These are phyloP conservation scores for Lamellibrachia luymesi DNA, from an alignment of 1,140 invertebrate species.

Conservation along the genomic window DNA sequence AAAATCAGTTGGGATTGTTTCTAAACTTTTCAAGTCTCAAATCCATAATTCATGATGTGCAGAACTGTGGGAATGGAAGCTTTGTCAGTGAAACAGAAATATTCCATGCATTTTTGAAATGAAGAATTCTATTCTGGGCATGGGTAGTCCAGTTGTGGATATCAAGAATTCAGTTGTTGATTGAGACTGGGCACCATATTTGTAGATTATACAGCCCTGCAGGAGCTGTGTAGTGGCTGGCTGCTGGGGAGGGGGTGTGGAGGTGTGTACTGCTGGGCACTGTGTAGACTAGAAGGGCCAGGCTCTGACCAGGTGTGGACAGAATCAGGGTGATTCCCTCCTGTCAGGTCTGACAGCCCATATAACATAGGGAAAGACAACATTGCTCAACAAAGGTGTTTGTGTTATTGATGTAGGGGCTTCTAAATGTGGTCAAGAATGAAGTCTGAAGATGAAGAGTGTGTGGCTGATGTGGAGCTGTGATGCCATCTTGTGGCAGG, in stretches of 20 bases:
- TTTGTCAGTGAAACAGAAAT: too few relatives aligned
- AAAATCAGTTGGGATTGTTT: too few relatives aligned
- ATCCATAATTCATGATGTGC: too few relatives aligned
- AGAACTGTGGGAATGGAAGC: too few relatives aligned
- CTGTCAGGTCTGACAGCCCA: neutral
- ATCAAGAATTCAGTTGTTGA: neutral
- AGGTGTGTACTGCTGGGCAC: neutral
- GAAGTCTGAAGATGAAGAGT: neutral
- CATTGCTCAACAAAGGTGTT: neutral
- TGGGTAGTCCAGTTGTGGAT: neutral
- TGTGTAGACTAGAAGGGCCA: neutral
- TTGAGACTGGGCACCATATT: neutral
- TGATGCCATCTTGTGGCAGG: neutral
- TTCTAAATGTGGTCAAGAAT: neutral
- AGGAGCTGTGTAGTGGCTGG: neutral
- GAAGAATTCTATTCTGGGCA: neutral
- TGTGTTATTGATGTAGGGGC: neutral
- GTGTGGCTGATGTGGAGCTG: neutral
- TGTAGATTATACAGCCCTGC: neutral
- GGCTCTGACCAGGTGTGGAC: neutral
- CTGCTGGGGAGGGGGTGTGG: too few relatives aligned
- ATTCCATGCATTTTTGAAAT: too few relatives aligned
- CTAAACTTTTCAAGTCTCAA: too few relatives aligned
- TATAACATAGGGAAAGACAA: neutral
- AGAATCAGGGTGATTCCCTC: neutral